Conservation (phyloP, 2,888 invertebrate genomes). For the Drosophila paracracens region DNA sequence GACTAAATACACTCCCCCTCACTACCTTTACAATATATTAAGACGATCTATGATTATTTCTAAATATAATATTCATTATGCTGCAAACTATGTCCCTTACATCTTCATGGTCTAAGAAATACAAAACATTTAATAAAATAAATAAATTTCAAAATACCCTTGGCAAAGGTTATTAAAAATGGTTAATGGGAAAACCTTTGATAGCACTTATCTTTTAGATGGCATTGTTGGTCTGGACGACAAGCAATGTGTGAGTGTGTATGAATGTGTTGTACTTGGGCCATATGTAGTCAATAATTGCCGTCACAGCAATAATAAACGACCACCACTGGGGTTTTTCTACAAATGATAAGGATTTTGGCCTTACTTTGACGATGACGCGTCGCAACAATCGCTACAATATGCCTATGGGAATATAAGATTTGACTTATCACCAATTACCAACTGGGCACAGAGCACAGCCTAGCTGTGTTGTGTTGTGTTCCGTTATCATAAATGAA, state of each 20-base stretch:
- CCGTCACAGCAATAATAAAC: slow-evolving; percentile 51
- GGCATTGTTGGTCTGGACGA: slow-evolving; percentile 24
- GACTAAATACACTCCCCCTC: neutral
- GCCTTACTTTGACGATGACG: slow-evolving; percentile 17
- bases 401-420: slow-evolving; percentile 4
- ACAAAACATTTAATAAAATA: neutral
- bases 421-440: slow-evolving; percentile 34
- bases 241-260: neutral
- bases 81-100: neutral
- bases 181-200: slow-evolving; percentile 53
- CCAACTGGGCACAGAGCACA: slow-evolving; percentile 14
- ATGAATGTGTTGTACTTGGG: neutral
- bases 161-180: neutral
- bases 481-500: neutral
- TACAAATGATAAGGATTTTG: slow-evolving; percentile 41
- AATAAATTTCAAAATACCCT: neutral
- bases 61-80: neutral
- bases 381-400: slow-evolving; percentile 6
- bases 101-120: neutral
- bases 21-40: neutral
- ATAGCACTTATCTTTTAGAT: slow-evolving; percentile 50
- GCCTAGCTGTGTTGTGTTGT: neutral
- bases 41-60: neutral
- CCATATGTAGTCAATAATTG: slow-evolving; percentile 39
- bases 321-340: slow-evolving; percentile 70